These are phyloP conservation scores for Pelmatolapia mariae DNA, from an alignment of 2,113 vertebrate species.

Conservation along the genomic window DNA sequence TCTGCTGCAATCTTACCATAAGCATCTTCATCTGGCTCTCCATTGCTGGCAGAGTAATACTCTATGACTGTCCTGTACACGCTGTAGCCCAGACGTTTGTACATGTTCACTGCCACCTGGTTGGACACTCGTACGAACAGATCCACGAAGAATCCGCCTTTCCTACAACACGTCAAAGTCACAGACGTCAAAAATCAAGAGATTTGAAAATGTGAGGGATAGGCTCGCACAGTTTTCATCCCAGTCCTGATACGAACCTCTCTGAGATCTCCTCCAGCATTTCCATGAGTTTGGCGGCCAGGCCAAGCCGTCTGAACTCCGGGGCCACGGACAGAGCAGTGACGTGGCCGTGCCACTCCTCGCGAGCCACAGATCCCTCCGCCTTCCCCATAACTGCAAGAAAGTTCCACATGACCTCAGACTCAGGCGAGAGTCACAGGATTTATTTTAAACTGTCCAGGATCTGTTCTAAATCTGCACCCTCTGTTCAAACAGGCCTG, in stretches of 20 bases:
- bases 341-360: slow-evolving; percentile 96
- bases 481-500: background rate
- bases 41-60: slow-evolving; percentile 94
- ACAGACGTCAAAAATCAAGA: background rate
- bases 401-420: background rate
- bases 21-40: slow-evolving; percentile 92
- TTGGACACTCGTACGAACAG: slow-evolving; percentile 97
- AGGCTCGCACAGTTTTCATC: background rate
- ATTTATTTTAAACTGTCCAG: background rate
- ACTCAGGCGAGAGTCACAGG: background rate
- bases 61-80: slow-evolving; percentile 93
- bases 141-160: slow-evolving; percentile 95
- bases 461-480: background rate
- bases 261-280: slow-evolving; percentile 95
- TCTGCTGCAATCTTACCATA: slow-evolving; percentile 75
- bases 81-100: slow-evolving; percentile 93
- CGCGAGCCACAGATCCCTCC: slow-evolving; percentile 90
- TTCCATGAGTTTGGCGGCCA: slow-evolving; percentile 96
- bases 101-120: slow-evolving; percentile 97
- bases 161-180: slow-evolving; percentile 63
- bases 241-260: slow-evolving; percentile 72
- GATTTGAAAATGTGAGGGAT: background rate
- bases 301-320: slow-evolving; percentile 88
- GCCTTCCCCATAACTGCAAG: slow-evolving; percentile 94
- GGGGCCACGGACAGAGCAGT: slow-evolving; percentile 93